phyloP scores from a whole-genome alignment of 64 coral and sea anemone species.

The Anthopleura sola region DNA sequence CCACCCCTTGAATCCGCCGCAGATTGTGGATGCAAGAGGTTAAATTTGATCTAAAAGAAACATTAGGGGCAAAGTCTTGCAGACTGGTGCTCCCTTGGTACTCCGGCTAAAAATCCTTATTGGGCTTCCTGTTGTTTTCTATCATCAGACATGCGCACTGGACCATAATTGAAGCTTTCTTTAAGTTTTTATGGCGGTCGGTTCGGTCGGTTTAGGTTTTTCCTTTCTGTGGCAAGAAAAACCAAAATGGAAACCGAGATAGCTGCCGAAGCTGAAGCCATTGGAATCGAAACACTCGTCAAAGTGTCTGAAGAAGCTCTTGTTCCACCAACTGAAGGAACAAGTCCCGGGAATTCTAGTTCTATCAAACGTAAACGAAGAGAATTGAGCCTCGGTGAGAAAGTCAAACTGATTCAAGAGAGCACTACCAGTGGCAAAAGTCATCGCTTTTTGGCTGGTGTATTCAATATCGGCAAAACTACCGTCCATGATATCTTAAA shows the following conservation, averaged over 20 bases:
- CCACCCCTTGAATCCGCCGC: no score
- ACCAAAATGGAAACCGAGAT: neutral
- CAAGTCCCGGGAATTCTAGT: neutral
- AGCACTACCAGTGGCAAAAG: constrained; percentile 10
- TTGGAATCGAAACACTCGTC: constrained; percentile 7
- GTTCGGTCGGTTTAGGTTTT: neutral
- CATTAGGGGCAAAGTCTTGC: no score
- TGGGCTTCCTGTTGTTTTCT: constrained; percentile 7
- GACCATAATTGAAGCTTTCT: neutral
- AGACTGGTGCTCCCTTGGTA: no score
- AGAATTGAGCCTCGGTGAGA: constrained; percentile 17
- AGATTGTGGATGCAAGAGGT: no score
- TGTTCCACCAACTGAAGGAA: neutral
- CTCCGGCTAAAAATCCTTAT: neutral
- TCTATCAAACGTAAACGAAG: constrained; percentile 3
- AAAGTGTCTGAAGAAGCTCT: constrained; percentile 18
- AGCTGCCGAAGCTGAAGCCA: neutral
- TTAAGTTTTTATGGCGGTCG: neutral
- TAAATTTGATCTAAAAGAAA: no score
- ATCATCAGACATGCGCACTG: neutral
- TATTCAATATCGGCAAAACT: constrained; percentile 17
- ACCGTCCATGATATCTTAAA: constrained; percentile 28
- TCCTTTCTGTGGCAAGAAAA: neutral
- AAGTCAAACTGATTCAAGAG: constrained; percentile 28
- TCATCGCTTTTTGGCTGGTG: constrained; percentile 6